Evolutionary conservation across 2,888 invertebrate genomes (phyloP), one percentile per base, ranked within the genome.

Genomic region (Diplolepis rosae): DNA sequence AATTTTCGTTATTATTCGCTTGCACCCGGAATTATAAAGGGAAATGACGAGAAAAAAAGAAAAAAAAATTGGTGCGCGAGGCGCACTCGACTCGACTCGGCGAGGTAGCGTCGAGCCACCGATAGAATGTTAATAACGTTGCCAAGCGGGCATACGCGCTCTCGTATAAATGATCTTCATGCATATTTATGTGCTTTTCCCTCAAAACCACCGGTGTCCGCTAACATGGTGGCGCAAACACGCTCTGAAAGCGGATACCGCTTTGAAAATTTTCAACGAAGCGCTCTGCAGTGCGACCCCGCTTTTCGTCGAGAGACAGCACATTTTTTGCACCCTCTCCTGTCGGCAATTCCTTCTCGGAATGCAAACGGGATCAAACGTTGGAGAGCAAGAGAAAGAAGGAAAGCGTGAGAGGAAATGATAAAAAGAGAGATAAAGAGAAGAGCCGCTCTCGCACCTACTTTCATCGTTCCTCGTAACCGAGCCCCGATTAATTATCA

Each of bases 131-230:
- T 84, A 82, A 85, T 83, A 85, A 86, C 82, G 81, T 74, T 74
- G 79, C 74, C 74, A 70, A 75, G 71, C 74, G 66, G 52, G 74
- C 73, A 75, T 75, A 72, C 70, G 66, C 73, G 80, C 80, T 81
- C 81, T 79, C 82, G 85, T 87, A 85, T 86, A 87, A 87, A 87
- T 86, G 85, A 83, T 86, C 84, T 83, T 85, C 86, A 87, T 88
- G 86, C 86, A 88, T 87, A 88, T 88, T 88, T 84, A 88, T 86
- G 85, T 78, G 82, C 82, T 87, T 87, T 86, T 84, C 83, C 82
- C 82, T 85, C 81, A 85, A 85, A 86, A 85, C 82, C 85, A 77
- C 81, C 81, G 77, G 82, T 80, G 79, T 80, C 81, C 84, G 77
- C 82, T 80, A 81, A 83, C 82, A 80, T 82, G 82, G 79, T 80